Evolutionary conservation across 1,140 invertebrate species (phyloP).

Genomic region (Bilobella aurantiaca): DNA sequence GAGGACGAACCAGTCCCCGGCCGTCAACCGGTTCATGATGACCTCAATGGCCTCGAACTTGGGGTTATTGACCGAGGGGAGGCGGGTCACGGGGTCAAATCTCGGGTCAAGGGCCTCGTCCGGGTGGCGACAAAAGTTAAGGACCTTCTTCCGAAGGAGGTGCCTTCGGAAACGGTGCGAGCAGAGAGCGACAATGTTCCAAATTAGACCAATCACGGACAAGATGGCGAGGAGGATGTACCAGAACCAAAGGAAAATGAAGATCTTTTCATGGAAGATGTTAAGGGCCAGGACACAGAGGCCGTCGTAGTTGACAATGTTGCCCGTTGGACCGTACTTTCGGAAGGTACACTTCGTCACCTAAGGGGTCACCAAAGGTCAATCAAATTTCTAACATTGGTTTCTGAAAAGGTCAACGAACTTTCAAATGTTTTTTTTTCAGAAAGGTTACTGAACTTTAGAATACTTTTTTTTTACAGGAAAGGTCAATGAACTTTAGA

Average conservation of each 20-base stretch:
- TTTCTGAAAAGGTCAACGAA: no score
- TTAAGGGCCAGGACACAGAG: conserved; percentile 62
- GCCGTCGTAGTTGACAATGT: conserved; percentile 33
- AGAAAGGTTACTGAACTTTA: no score
- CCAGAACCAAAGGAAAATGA: conserved; percentile 10
- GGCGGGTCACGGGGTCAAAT: not conserved
- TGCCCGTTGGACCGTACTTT: conserved; percentile 16
- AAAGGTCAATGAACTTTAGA: no score
- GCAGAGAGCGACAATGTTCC: not conserved
- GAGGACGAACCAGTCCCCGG: conserved; percentile 2
- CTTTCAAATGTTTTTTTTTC: no score
- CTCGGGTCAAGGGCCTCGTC: not conserved
- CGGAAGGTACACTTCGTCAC: conserved; percentile 60
- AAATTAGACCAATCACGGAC: not conserved
- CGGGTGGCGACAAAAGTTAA: not conserved
- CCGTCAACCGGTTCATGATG: not conserved
- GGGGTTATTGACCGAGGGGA: not conserved
- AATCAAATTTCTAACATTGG: no score
- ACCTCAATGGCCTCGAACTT: conserved; percentile 1
- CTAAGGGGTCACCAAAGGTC: no score
- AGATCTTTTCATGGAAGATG: conserved; percentile 66
- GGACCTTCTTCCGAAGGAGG: not conserved
- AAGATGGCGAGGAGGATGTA: not conserved
- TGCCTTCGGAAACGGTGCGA: not conserved
- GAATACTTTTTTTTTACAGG: no score